A percentile compares a stretch with the other conserved stretches of the same genome.
These are phyloP conservation scores for Glossosoma conforme DNA, from an alignment of 1,140 invertebrate species.

Conservation along the genomic window DNA sequence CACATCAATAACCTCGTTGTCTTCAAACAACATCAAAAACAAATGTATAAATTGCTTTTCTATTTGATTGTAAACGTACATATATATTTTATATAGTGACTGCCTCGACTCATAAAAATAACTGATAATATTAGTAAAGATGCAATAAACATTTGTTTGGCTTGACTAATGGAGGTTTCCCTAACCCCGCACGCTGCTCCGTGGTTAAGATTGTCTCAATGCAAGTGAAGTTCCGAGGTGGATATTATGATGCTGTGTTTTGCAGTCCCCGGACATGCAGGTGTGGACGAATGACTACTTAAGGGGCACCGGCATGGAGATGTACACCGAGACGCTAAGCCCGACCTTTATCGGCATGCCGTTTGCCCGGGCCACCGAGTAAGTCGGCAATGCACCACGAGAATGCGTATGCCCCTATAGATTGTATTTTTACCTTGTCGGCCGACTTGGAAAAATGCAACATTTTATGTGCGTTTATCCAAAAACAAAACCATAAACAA, in stretches of 20 bases:
- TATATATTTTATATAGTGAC: no score
- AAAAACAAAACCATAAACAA: background rate
- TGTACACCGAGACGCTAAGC: conserved; percentile 98
- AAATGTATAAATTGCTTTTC: no score
- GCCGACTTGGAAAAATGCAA: background rate
- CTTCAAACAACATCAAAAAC: no score
- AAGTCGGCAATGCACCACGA: conserved; percentile 57
- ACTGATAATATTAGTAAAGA: no score
- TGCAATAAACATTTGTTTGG: no score
- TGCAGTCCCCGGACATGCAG: conserved; percentile 87
- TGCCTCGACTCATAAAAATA: no score
- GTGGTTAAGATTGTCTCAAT: no score
- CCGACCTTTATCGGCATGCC: conserved; percentile 95
- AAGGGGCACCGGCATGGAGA: conserved; percentile 97
- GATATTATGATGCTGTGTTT: conserved; percentile 16
- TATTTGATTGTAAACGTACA: no score
- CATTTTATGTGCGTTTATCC: conserved; percentile 11
- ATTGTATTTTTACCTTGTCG: background rate
- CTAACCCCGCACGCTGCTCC: no score
- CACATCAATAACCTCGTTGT: no score
- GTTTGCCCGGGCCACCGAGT: conserved; percentile 96
- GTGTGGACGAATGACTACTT: conserved; percentile 99
- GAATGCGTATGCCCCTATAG: conserved; percentile 13
- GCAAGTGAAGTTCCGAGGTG: no score
- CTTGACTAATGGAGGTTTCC: no score